Evolutionary conservation across 2,797 vertebrate species (phyloP).

Genomic region (Ctenopoma kingsleyae): DNA sequence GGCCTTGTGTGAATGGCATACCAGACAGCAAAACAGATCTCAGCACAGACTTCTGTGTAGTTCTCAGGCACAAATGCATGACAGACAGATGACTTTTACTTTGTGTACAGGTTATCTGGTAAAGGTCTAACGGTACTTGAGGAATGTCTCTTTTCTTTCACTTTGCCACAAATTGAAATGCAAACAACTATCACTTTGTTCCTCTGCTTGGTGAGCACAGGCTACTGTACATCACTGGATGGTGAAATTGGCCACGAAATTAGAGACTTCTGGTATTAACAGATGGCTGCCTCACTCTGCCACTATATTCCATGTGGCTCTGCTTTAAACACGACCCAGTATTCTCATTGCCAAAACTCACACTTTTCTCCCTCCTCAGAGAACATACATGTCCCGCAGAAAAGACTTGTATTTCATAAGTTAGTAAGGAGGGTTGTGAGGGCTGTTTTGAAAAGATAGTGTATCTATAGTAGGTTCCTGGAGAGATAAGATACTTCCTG

Average conservation of each 20-base stretch:
- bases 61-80: constrained; percentile 45
- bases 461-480: constrained; percentile 37
- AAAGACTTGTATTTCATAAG: constrained; percentile 39
- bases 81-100: constrained; percentile 66
- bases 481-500: constrained; percentile 58
- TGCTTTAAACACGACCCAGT: constrained; percentile 80
- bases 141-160: constrained; percentile 62
- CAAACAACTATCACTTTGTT: constrained; percentile 68
- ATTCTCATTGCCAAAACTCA: constrained; percentile 68
- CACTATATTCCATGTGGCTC: constrained; percentile 79
- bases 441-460: constrained; percentile 28
- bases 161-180: constrained; percentile 57
- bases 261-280: constrained; percentile 79
- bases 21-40: constrained; percentile 53
- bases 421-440: constrained; percentile 6
- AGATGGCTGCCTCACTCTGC: constrained; percentile 79
- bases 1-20: constrained; percentile 65
- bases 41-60: constrained; percentile 34
- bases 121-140: constrained; percentile 38
- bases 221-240: constrained; percentile 68
- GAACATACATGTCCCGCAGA: constrained; percentile 46
- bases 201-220: constrained; percentile 46
- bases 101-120: constrained; percentile 16
- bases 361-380: constrained; percentile 52
- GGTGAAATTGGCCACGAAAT: constrained; percentile 76